phyloP scores from a whole-genome alignment of 2,888 invertebrate genomes.

The Proisotoma minuta region DNA sequence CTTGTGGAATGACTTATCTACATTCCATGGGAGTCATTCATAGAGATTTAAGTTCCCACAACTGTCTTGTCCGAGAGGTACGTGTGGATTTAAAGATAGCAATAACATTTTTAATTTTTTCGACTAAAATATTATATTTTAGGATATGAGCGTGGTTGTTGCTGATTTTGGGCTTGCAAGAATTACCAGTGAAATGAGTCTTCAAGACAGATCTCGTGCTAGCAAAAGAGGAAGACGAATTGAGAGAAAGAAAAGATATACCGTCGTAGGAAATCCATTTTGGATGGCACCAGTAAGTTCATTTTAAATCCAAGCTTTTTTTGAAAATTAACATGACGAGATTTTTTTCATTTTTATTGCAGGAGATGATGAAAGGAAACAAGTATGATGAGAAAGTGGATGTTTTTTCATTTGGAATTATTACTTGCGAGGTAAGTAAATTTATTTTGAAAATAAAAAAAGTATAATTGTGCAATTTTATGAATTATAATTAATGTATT shows the following conservation, averaged over 20 bases:
- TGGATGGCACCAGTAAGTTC: conserved; percentile 70
- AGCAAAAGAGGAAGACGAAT: conserved; percentile 42
- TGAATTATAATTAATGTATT: conserved; percentile 3
- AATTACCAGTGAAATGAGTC: conserved; percentile 48
- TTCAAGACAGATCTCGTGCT: conserved; percentile 39
- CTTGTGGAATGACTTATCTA: conserved; percentile 88
- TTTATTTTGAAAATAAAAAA: background rate
- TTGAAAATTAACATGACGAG: no score
- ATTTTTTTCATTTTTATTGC: conserved; percentile 57
- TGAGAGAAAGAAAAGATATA: conserved; percentile 61
- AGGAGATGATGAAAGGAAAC: conserved; percentile 96
- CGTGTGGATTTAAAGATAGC: conserved; percentile 34
- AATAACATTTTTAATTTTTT: background rate
- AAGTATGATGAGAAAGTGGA: conserved; percentile 95
- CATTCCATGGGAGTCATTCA: conserved; percentile 94
- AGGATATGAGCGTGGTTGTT: conserved; percentile 86
- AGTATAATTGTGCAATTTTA: background rate
- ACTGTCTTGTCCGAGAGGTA: conserved; percentile 83
- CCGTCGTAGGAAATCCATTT: conserved; percentile 93
- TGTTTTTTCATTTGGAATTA: conserved; percentile 91
- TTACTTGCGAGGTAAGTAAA: conserved; percentile 76
- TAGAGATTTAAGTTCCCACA: conserved; percentile 89
- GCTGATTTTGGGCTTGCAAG: conserved; percentile 93
- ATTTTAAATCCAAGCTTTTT: no score
- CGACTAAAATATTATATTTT: conserved; percentile 20